Conservation (phyloP, 2,888 invertebrate genomes). For the Pardosa pseudoannulata region DNA sequence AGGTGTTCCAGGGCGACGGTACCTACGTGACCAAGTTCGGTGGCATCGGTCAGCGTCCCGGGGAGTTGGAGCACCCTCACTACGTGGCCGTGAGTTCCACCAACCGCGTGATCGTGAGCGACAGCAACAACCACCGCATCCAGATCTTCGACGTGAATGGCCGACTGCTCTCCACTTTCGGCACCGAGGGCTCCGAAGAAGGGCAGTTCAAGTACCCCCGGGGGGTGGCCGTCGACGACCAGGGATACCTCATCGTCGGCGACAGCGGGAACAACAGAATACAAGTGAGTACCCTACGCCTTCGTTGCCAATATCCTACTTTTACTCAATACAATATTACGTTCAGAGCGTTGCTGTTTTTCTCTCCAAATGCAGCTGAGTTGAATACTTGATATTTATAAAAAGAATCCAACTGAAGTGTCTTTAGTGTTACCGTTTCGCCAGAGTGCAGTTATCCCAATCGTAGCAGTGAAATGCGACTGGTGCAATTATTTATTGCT, state of each 20-base stretch:
- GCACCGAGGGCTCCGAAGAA: slow-evolving; percentile 94
- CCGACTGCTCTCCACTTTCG: slow-evolving; percentile 92
- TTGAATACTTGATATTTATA: too few relatives aligned
- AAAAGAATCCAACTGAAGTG: too few relatives aligned
- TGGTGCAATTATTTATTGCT: too few relatives aligned
- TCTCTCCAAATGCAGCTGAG: too few relatives aligned
- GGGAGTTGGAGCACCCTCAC: slow-evolving; percentile 97
- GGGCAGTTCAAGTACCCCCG: slow-evolving; percentile 99
- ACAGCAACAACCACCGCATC: slow-evolving; percentile 97
- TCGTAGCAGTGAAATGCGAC: too few relatives aligned
- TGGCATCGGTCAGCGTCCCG: slow-evolving; percentile 90
- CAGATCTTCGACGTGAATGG: slow-evolving; percentile 97
- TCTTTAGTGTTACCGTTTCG: too few relatives aligned
- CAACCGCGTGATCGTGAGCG: slow-evolving; percentile 96
- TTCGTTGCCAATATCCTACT: too few relatives aligned
- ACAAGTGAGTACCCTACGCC: slow-evolving; percentile 83
- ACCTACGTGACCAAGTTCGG: slow-evolving; percentile 99
- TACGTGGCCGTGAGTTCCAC: slow-evolving; percentile 97
- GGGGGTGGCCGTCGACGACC: slow-evolving; percentile 98
- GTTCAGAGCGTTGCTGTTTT: too few relatives aligned
- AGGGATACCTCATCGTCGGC: slow-evolving; percentile 97
- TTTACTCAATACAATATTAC: too few relatives aligned
- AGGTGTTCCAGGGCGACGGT: slow-evolving; percentile 99
- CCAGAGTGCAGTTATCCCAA: too few relatives aligned
- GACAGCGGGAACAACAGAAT: slow-evolving; percentile 99